These are phyloP conservation scores for Aleiodes sp. DNA, from an alignment of 1,140 invertebrate genomes.

Conservation along the genomic window DNA sequence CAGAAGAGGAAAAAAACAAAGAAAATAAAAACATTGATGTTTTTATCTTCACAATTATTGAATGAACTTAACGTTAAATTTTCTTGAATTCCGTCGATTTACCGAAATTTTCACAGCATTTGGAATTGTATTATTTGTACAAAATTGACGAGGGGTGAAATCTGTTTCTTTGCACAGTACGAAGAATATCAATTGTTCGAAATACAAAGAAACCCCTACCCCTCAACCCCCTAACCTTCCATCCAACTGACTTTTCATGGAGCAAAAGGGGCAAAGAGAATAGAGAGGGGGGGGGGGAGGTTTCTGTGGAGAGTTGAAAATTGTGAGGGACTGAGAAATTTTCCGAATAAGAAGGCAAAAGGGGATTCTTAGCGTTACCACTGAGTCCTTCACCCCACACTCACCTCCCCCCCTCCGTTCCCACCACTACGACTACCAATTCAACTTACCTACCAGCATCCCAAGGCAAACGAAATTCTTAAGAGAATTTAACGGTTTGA, in stretches of 20 bases:
- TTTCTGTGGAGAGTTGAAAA: constrained; percentile 29
- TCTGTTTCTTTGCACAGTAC: constrained; percentile 64
- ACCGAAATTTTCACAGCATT: neutral
- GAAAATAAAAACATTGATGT: no score
- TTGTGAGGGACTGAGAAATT: constrained; percentile 36
- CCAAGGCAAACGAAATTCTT: constrained; percentile 65
- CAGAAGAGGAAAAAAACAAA: no score
- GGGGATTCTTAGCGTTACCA: neutral
- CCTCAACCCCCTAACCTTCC: no score
- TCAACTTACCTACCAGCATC: neutral
- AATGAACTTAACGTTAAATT: no score
- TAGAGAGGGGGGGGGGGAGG: constrained; percentile 20
- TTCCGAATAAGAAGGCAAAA: constrained; percentile 22
- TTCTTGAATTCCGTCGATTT: neutral
- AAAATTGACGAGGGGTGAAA: constrained; percentile 60
- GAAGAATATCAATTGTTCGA: constrained; percentile 69
- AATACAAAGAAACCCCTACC: constrained; percentile 62
- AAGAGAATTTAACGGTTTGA: constrained; percentile 69
- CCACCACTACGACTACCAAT: no score
- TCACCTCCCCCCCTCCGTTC: no score
- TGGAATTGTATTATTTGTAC: constrained; percentile 63
- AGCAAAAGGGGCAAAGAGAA: constrained; percentile 22
- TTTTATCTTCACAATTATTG: no score
- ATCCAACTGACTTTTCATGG: neutral
- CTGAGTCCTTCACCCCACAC: no score